A percentile compares a stretch with the other conserved stretches of the same genome.
Conservation (phyloP, 2,888 invertebrate species). For the Xylota sylvarum region DNA sequence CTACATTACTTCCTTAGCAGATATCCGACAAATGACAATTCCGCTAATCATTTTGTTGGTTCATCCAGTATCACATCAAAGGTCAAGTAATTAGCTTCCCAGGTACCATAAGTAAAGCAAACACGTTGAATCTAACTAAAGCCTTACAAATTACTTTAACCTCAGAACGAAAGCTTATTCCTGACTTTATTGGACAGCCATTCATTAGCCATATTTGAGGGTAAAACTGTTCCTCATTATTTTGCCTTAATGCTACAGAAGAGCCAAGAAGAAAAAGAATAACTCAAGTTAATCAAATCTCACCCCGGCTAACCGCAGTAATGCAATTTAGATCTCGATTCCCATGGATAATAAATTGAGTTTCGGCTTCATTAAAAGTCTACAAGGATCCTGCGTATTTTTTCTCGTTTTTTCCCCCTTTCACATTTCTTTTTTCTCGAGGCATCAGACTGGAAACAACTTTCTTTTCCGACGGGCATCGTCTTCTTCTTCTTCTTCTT, state of each 20-base stretch:
- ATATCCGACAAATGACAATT: no score
- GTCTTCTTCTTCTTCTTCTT: slow-evolving; percentile 19
- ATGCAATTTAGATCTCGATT: slow-evolving; percentile 76
- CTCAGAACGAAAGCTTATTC: not conserved
- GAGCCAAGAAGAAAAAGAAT: slow-evolving; percentile 15
- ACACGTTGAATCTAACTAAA: not conserved
- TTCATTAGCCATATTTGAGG: slow-evolving; percentile 40
- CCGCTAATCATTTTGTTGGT: no score
- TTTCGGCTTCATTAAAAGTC: slow-evolving; percentile 77
- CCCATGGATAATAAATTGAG: slow-evolving; percentile 76
- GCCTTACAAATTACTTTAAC: not conserved
- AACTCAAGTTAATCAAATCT: slow-evolving; percentile 69
- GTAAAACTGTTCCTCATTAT: slow-evolving; percentile 15
- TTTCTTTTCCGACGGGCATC: slow-evolving; percentile 71
- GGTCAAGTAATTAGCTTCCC: no score
- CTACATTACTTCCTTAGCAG: no score
- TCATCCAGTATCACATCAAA: no score
- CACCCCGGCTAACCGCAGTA: slow-evolving; percentile 64
- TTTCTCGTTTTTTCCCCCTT: slow-evolving; percentile 5
- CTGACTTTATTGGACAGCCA: not conserved
- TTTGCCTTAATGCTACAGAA: not conserved
- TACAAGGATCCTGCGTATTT: slow-evolving; percentile 64
- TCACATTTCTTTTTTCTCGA: slow-evolving; percentile 27
- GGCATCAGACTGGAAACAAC: slow-evolving; percentile 76
- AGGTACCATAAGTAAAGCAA: no score